A percentile compares a stretch with the other conserved stretches of the same genome.
phyloP scores from a whole-genome alignment of 92 coral and sea anemone species.

The Epizoanthus ramosus region DNA sequence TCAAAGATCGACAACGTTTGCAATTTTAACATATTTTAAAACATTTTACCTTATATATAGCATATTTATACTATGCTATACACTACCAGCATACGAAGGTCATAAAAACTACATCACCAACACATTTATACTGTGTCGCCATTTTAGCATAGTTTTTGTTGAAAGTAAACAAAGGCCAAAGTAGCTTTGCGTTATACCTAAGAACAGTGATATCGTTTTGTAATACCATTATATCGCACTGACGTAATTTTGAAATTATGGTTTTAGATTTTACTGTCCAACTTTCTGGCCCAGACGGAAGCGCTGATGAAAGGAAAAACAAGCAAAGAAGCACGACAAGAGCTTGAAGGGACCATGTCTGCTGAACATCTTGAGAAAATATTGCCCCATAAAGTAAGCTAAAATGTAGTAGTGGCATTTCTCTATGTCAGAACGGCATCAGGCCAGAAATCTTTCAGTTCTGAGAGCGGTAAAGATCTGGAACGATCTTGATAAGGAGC shows the following conservation, averaged over 20 bases:
- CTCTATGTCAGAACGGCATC: no score
- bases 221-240: slow-evolving; percentile 4
- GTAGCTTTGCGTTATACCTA: no score
- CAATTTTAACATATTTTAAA: no score
- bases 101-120: not conserved
- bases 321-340: slow-evolving; percentile 72
- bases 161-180: no score
- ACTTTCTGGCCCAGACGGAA: slow-evolving; percentile 95
- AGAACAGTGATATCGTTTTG: no score
- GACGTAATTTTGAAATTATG: slow-evolving; percentile 6
- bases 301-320: slow-evolving; percentile 99
- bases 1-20: no score
- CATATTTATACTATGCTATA: no score
- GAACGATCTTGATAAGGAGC: no score
- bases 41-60: no score
- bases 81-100: not conserved
- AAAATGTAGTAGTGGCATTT: not conserved
- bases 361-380: slow-evolving; percentile 73
- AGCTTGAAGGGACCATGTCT: slow-evolving; percentile 70
- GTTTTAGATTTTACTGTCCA: slow-evolving; percentile 83
- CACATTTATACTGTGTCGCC: not conserved
- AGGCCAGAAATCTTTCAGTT: no score
- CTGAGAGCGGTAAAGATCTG: no score
- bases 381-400: slow-evolving; percentile 84
- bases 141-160: not conserved